phyloP scores from a whole-genome alignment of 1,140 invertebrate genomes.

The Diorhabda carinulata region DNA sequence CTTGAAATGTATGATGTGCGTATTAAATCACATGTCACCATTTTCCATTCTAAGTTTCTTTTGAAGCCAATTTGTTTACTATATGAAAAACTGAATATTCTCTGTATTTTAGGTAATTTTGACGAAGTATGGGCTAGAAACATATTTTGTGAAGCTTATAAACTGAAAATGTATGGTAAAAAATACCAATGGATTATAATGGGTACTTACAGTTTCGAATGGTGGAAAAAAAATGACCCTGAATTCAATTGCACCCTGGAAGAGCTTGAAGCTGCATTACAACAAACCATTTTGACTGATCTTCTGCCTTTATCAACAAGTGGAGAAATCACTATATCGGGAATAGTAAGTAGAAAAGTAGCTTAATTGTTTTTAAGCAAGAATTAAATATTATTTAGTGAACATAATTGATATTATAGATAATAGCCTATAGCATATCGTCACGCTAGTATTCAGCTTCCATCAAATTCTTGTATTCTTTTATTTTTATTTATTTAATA shows the following conservation, averaged over 20 bases:
- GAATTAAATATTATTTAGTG: too few species aligned
- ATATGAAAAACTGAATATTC: not conserved
- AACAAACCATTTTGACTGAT: slow-evolving; percentile 88
- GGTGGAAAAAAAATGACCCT: slow-evolving; percentile 66
- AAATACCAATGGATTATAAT: slow-evolving; percentile 94
- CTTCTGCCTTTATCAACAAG: slow-evolving; percentile 70
- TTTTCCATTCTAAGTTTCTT: not conserved
- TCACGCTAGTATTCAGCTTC: too few species aligned
- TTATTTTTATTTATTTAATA: too few species aligned
- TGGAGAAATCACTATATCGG: slow-evolving; percentile 79
- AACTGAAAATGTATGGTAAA: slow-evolving; percentile 44
- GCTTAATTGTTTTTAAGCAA: too few species aligned
- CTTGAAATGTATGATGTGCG: too few species aligned
- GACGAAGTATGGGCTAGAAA: slow-evolving; percentile 89
- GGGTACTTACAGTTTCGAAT: slow-evolving; percentile 75
- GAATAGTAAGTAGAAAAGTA: slow-evolving; percentile 68
- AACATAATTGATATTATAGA: too few species aligned
- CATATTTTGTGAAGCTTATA: slow-evolving; percentile 91
- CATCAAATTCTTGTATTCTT: too few species aligned
- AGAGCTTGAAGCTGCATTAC: slow-evolving; percentile 76
- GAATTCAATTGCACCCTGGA: slow-evolving; percentile 66
- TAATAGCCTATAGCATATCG: too few species aligned
- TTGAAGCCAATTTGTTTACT: not conserved
- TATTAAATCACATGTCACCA: too few species aligned
- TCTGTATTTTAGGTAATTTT: slow-evolving; percentile 81